Percentiles rank a stretch among this genome's conserved stretches.
These are phyloP conservation scores for Anagyrus pseudococci DNA, from an alignment of 2,888 invertebrate species.

Conservation along the genomic window DNA sequence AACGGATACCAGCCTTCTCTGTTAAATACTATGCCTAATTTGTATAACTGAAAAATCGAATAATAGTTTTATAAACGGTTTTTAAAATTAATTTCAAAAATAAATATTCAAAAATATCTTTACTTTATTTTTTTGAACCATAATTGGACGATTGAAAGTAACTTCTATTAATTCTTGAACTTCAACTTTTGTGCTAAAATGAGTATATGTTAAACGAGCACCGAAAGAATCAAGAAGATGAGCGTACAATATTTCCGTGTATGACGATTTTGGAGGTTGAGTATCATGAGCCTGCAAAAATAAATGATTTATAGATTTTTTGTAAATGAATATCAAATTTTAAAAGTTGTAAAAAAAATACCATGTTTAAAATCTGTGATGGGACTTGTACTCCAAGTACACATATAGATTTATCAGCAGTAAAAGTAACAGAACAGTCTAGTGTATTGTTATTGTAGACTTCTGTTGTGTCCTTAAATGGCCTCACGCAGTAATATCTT, in stretches of 20 bases:
- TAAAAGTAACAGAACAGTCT: constrained; percentile 81
- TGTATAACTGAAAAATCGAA: constrained; percentile 74
- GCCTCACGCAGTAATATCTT: constrained; percentile 75
- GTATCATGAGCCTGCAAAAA: constrained; percentile 38
- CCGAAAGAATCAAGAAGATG: constrained; percentile 82
- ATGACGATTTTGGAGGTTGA: constrained; percentile 54
- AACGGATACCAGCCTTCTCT: constrained; percentile 84
- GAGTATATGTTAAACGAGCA: constrained; percentile 80
- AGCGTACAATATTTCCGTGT: constrained; percentile 82
- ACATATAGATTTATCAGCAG: constrained; percentile 81
- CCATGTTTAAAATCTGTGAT: constrained; percentile 67
- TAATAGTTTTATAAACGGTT: not conserved
- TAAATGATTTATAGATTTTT: not conserved
- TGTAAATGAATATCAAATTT: not conserved
- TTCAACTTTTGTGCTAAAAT: constrained; percentile 80
- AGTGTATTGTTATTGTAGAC: constrained; percentile 78
- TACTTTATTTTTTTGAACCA: constrained; percentile 77
- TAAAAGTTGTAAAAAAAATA: constrained; percentile 4
- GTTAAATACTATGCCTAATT: constrained; percentile 83
- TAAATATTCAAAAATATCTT: not conserved
- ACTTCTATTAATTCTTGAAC: constrained; percentile 79
- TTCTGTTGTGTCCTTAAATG: constrained; percentile 73
- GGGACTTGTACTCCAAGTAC: constrained; percentile 79
- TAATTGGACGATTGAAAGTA: constrained; percentile 80
- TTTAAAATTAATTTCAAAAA: not conserved